Evolutionary conservation across 2,797 vertebrate species (phyloP).

Genomic region (Intellagama lesueurii): DNA sequence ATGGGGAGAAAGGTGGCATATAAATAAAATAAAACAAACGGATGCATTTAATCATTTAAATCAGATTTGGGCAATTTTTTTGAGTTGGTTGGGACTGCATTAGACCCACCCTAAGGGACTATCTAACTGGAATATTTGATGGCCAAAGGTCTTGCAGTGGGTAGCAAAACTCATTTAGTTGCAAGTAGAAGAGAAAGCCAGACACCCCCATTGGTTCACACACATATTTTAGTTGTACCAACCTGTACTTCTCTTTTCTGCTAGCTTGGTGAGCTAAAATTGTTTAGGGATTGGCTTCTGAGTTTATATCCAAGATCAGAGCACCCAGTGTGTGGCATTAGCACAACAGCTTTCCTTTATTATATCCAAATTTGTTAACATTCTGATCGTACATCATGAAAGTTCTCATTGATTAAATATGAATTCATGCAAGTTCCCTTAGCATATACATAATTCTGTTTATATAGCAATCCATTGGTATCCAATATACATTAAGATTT

Average conservation of each 20-base stretch:
- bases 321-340: background rate
- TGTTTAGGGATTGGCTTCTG: background rate
- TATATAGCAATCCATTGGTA: background rate
- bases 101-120: too few relatives aligned
- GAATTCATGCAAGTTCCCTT: background rate
- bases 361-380: background rate
- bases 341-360: background rate
- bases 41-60: too few relatives aligned
- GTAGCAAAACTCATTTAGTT: background rate
- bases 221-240: background rate
- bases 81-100: too few relatives aligned
- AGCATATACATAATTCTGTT: constrained; percentile 15
- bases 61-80: too few relatives aligned
- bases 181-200: background rate
- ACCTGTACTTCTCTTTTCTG: background rate
- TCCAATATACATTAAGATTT: background rate
- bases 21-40: too few relatives aligned
- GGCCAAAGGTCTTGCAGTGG: too few relatives aligned
- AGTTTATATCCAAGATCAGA: background rate
- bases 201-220: too few relatives aligned
- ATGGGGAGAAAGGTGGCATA: too few relatives aligned
- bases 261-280: background rate
- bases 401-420: background rate
- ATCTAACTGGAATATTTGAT: too few relatives aligned
- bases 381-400: background rate